These are phyloP conservation scores for Apamea epomidion DNA, from an alignment of 2,888 invertebrate genomes.

Conservation along the genomic window DNA sequence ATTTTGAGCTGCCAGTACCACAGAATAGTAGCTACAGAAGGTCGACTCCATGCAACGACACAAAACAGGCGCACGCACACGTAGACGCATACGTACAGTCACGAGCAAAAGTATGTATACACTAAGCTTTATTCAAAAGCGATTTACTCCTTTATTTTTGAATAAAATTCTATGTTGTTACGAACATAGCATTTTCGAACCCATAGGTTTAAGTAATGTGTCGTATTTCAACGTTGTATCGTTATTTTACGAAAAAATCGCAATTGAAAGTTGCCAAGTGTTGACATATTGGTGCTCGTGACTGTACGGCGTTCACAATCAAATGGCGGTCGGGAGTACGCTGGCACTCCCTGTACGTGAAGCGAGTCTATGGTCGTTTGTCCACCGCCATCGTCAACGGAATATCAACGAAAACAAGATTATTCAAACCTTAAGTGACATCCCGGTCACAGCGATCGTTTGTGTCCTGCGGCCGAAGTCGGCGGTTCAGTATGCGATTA, in stretches of 20 bases:
- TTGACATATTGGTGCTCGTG: too few species aligned
- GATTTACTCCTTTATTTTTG: too few species aligned
- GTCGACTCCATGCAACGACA: neutral
- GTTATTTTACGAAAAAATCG: too few species aligned
- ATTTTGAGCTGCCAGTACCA: neutral
- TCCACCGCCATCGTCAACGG: neutral
- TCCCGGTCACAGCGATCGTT: neutral
- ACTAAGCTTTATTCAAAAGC: too few species aligned
- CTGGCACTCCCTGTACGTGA: neutral
- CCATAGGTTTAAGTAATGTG: too few species aligned
- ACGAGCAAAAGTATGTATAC: too few species aligned
- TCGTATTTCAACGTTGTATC: too few species aligned
- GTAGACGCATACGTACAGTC: neutral
- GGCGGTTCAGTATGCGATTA: neutral
- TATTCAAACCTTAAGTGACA: neutral
- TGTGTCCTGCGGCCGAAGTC: neutral
- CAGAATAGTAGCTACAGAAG: conserved; percentile 16
- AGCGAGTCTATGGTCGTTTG: neutral
- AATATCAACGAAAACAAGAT: neutral
- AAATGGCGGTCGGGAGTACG: neutral
- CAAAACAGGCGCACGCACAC: neutral
- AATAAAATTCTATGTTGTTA: too few species aligned
- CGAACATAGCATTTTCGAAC: too few species aligned
- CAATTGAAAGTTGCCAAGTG: too few species aligned
- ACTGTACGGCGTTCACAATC: neutral